phyloP scores from a whole-genome alignment of 2,797 vertebrate species.

The Vireo griseus region DNA sequence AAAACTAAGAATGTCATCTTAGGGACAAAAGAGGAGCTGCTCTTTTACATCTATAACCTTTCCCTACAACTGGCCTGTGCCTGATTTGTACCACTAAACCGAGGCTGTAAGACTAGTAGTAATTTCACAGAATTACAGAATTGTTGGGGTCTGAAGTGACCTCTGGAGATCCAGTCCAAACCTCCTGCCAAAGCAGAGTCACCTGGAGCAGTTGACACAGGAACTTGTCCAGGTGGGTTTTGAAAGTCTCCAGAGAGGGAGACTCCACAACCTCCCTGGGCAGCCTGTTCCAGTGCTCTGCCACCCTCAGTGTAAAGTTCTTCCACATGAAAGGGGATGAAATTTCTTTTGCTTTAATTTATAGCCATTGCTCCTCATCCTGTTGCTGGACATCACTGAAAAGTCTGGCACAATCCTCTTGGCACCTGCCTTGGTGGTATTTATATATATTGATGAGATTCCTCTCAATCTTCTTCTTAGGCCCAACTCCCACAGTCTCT shows the following conservation, averaged over 20 bases:
- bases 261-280: accelerated
- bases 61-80: neutral
- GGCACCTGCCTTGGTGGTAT: neutral
- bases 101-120: neutral
- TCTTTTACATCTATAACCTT: neutral
- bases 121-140: neutral
- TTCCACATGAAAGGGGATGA: neutral
- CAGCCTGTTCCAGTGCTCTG: neutral
- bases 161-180: neutral
- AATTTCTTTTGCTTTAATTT: neutral
- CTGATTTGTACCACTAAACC: neutral
- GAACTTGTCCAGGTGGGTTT: neutral
- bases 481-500: neutral
- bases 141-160: neutral
- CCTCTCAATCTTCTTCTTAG: too few relatives aligned
- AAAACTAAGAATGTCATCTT: neutral
- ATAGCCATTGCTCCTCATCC: accelerated
- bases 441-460: neutral
- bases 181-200: too few relatives aligned
- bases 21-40: neutral
- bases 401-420: neutral
- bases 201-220: neutral
- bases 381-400: neutral
- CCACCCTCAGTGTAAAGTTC: neutral
- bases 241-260: neutral